Conservation (phyloP, 2,888 invertebrate genomes). For the Drosophila affinis region DNA sequence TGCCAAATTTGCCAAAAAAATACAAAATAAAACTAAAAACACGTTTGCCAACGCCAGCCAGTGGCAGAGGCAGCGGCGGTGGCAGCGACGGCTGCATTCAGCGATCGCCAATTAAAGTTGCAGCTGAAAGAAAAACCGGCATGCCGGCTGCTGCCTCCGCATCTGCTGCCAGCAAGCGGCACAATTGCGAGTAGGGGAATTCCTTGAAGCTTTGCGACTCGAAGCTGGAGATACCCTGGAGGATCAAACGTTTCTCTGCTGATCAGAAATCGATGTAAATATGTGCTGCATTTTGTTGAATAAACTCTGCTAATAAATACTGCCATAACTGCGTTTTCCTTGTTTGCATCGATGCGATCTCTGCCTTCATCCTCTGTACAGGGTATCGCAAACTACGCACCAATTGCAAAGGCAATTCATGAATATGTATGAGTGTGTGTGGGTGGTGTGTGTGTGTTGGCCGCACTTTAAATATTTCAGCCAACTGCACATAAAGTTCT, state of each 20-base stretch:
- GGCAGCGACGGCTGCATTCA: constrained; percentile 33
- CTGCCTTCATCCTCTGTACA: neutral
- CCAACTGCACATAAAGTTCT: constrained; percentile 60
- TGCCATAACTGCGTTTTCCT: too few species aligned
- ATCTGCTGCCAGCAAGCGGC: constrained; percentile 33
- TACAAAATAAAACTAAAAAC: constrained; percentile 47
- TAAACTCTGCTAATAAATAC: too few species aligned
- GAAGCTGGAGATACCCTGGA: neutral
- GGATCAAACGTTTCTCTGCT: too few species aligned
- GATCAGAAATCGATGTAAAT: neutral
- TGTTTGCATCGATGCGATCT: too few species aligned
- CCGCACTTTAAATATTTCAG: constrained; percentile 71
- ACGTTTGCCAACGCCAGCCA: constrained; percentile 73
- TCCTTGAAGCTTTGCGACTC: neutral
- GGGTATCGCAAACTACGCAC: constrained; percentile 22
- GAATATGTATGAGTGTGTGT: neutral
- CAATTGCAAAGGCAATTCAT: constrained; percentile 25
- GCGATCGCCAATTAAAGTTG: constrained; percentile 62
- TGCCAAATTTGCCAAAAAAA: constrained; percentile 42
- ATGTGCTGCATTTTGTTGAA: neutral
- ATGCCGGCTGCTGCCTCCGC: constrained; percentile 43
- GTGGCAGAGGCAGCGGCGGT: constrained; percentile 24
- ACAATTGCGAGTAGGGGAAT: constrained; percentile 1
- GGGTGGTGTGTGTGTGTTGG: constrained; percentile 19
- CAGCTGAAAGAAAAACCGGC: constrained; percentile 55